Base-by-base conservation (phyloP, 2,797 vertebrate species). In the Lycodopsis pacificus region DNA sequence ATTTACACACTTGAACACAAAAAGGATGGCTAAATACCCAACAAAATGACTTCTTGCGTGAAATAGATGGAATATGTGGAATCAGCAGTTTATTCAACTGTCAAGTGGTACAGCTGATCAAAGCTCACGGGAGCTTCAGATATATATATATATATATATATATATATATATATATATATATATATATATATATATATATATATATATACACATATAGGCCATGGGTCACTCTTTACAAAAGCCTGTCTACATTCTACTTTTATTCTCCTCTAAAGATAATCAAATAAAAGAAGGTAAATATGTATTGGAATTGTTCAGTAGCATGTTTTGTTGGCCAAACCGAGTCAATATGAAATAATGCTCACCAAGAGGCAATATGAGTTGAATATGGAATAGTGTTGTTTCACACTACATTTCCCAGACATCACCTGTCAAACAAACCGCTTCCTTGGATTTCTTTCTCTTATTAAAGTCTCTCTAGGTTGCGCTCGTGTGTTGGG, bases 391-490 rank as follows among this genome's bases (percentile, higher is more conserved):
- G 20, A 38, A 20, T 51, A 11, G 6, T 19, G 38, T 15, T 19
- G 14, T 38, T 65, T 68, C 58, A 58, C 36, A 51, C 53, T n/a
- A 66, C 53, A 63, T 73, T 67, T 73, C 65, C 74, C 51, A 71
- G 42, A 70, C 20, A 17, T 53, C 15, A 54, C 27, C 64, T 58
- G 17, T 42, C 54, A 53, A 69, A 83, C n/a, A 71, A 68, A 73
- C 10, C 8, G 40, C 19, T 69, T 63, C 30, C 34, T 34, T 49
- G 54, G 9, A 54, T 51, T 64, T n/a, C 4, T 38, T 38, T 1
- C 42, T 44, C 2, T 15, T 9, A 15, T 6, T 32, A 3, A 19
- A 34, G 25, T 32, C 22, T 53, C 70, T 75, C 36, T 42, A 71
- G 46, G 70, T 69, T 80, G 77, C 4, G 49, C 57, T 65, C 3